A percentile compares a stretch with the other conserved stretches of the same genome.
These are phyloP conservation scores for Augiades crinisus DNA, from an alignment of 2,888 invertebrate species.

Conservation along the genomic window DNA sequence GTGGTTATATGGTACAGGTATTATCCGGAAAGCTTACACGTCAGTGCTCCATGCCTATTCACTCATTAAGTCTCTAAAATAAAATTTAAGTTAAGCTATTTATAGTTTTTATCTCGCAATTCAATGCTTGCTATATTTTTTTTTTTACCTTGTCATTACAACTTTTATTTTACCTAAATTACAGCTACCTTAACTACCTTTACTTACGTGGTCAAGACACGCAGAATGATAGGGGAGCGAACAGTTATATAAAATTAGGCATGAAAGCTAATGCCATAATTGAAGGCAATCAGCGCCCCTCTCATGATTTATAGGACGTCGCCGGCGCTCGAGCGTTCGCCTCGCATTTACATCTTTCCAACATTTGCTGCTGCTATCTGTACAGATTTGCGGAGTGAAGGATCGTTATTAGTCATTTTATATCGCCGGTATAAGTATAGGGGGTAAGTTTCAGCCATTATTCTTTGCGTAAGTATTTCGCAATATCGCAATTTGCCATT, in stretches of 20 bases:
- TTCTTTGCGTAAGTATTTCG: background rate
- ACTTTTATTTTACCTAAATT: too few relatives aligned
- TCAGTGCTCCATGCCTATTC: too few relatives aligned
- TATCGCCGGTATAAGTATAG: background rate
- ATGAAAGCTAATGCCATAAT: slow-evolving; percentile 78
- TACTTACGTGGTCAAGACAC: slow-evolving; percentile 9
- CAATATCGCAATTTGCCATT: background rate
- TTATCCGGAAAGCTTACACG: too few relatives aligned
- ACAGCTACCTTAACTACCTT: too few relatives aligned
- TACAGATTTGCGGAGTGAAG: slow-evolving; percentile 32
- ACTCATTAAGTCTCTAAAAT: too few relatives aligned
- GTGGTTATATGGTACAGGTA: too few relatives aligned
- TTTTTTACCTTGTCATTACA: too few relatives aligned
- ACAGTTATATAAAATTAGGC: slow-evolving; percentile 65
- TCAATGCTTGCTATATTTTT: too few relatives aligned
- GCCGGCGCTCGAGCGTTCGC: slow-evolving; percentile 31
- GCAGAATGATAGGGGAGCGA: slow-evolving; percentile 38
- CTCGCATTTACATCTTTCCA: slow-evolving; percentile 65
- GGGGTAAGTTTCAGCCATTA: background rate
- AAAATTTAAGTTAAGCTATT: too few relatives aligned
- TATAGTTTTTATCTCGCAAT: too few relatives aligned
- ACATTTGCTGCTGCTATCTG: slow-evolving; percentile 40
- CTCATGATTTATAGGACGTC: slow-evolving; percentile 64
- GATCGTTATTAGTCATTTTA: slow-evolving; percentile 11
- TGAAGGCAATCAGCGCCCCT: slow-evolving; percentile 73